Evolutionary conservation across 2,888 invertebrate genomes (phyloP).

Genomic region (Megaustenia siamemsis): DNA sequence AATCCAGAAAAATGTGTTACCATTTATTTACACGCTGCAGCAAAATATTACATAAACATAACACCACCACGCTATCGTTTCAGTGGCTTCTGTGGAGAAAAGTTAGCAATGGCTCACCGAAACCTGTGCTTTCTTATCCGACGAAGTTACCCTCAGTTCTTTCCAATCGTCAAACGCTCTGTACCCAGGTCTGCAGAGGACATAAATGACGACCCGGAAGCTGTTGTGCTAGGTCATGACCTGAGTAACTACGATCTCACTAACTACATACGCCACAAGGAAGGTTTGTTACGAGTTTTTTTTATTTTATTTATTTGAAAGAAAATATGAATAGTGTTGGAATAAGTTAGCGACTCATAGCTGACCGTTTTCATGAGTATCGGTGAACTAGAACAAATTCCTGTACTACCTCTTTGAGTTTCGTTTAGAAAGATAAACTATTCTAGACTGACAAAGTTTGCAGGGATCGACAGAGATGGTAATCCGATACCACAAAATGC

Average conservation of each 20-base stretch:
- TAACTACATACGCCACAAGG: background rate
- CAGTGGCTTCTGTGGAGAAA: conserved; percentile 43
- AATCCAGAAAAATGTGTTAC: no score
- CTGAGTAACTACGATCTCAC: background rate
- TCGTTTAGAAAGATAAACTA: no score
- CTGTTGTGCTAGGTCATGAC: background rate
- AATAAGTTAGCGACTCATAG: no score
- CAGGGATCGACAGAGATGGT: no score
- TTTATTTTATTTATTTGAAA: no score
- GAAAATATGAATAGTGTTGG: no score
- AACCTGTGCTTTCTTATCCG: conserved; percentile 48
- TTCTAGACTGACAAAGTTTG: no score
- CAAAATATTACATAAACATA: background rate
- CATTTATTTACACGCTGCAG: no score
- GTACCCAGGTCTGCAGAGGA: background rate
- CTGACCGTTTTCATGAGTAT: no score
- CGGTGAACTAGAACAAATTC: no score
- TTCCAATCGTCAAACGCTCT: conserved; percentile 37
- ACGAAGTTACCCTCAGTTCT: conserved; percentile 29
- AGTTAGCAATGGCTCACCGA: conserved; percentile 17
- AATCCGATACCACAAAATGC: no score
- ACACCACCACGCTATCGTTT: background rate
- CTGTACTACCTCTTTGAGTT: no score
- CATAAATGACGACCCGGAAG: background rate
- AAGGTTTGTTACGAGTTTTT: background rate